phyloP scores from a whole-genome alignment of 1,140 invertebrate genomes.

The Coptotermes formosanus region DNA sequence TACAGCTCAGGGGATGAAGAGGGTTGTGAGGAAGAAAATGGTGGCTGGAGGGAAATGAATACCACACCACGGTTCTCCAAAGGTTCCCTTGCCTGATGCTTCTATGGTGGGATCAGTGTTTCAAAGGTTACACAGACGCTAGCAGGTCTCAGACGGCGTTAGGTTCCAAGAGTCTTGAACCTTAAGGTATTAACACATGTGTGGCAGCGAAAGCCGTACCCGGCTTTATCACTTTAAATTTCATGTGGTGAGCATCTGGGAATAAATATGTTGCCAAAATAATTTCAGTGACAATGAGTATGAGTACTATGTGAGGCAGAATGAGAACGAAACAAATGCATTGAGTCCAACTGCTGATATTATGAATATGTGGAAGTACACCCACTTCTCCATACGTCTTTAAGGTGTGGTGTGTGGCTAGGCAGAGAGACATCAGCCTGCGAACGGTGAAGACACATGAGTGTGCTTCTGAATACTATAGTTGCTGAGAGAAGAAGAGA shows the following conservation, averaged over 20 bases:
- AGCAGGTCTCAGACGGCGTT: not conserved
- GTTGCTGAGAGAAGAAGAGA: not conserved
- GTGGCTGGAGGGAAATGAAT: not conserved
- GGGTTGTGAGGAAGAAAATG: not conserved
- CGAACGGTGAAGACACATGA: not conserved
- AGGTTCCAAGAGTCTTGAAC: not conserved
- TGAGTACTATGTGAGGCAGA: not conserved
- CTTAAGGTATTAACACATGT: not conserved
- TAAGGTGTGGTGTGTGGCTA: too few relatives aligned
- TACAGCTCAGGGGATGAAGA: not conserved
- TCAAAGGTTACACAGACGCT: not conserved
- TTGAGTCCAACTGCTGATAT: too few relatives aligned
- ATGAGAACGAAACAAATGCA: not conserved
- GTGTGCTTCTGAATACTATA: not conserved
- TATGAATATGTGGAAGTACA: too few relatives aligned
- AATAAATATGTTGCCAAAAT: not conserved
- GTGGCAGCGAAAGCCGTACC: not conserved
- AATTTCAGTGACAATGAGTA: not conserved
- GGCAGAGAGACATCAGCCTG: too few relatives aligned
- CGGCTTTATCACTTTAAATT: not conserved
- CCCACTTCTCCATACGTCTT: too few relatives aligned
- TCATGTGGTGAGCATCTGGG: not conserved
- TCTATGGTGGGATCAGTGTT: not conserved
- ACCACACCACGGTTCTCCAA: not conserved
- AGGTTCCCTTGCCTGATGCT: not conserved